Evolutionary conservation across 2,113 vertebrate species (phyloP), one percentile per base, ranked within the genome.

Genomic region (Plecotus auritus): DNA sequence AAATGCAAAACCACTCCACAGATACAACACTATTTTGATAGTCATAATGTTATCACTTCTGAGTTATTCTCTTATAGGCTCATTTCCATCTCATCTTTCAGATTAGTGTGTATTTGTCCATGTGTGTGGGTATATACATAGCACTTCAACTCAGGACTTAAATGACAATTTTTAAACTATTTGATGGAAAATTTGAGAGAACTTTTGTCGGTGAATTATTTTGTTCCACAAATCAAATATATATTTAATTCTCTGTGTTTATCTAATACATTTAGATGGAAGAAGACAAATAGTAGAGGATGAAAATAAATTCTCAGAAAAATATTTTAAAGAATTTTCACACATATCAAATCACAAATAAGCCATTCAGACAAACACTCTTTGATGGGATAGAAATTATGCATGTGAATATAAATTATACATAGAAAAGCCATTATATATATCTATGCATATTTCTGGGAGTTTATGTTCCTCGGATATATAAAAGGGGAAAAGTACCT

Each of bases 331-430:
- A 95, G 64, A 74, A 59, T 88, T 88, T 85, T 93, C 74, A 89
- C 20, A 69, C 18, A 47, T 66, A 28, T 87, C 40, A 93, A 84
- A 51, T 93, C 23, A 72, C 73, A 92, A 91, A 86, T 89, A 94
- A 90, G 42, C n/a, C 90, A 95, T 85, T n/a, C 76, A 93, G n/a
- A 94, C 32, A 89, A 91, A 86, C 17, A 94, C 28, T 94, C 54
- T 92, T 28, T 26, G 30, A 23, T 88, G 37, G 66, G 90, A 85
- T 85, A 85, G 88, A 74, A 94, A 88, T 92, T 92, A 83, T 67
- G 54, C 12, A 89, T 78, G 12, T 56, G 10, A 87, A 67, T 40
- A 92, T 64, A 54, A 94, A 92, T 92, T 90, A 61, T 80, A 92
- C 23, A 74, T 64, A 73, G 56, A 94, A 81, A 95, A 91, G 4